A percentile compares a stretch with the other conserved stretches of the same genome.
Evolutionary conservation across 2,113 vertebrate genomes (phyloP).

Genomic region (Prionailurus bengalensis): DNA sequence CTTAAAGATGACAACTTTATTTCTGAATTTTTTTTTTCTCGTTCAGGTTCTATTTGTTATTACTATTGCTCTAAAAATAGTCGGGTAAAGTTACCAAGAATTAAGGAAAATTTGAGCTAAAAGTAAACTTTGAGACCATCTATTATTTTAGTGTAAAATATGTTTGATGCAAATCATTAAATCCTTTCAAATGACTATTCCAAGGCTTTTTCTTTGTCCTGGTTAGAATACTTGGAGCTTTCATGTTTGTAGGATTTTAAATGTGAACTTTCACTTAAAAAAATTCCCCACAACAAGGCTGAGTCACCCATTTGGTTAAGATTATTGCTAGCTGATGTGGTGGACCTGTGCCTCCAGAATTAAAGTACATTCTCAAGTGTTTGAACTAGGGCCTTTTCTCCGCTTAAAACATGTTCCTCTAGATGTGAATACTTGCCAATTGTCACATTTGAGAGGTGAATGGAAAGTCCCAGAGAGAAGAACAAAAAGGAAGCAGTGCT

Average conservation of each 20-base stretch:
- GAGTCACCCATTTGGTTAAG: constrained; percentile 20
- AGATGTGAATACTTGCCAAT: constrained; percentile 29
- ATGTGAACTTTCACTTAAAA: constrained; percentile 35
- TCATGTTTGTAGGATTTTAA: constrained; percentile 44
- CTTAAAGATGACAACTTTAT: constrained; percentile 52
- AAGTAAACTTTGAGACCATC: background rate
- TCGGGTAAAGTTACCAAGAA: constrained; percentile 25
- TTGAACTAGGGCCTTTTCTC: constrained; percentile 32
- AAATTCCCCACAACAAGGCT: background rate
- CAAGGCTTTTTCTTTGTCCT: constrained; percentile 35
- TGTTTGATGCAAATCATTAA: background rate
- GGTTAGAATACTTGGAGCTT: constrained; percentile 6
- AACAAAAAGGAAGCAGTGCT: background rate
- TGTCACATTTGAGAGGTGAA: constrained; percentile 22
- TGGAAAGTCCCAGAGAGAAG: constrained; percentile 46
- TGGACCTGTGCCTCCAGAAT: constrained; percentile 16
- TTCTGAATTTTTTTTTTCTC: constrained; percentile 51
- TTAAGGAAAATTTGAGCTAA: constrained; percentile 31
- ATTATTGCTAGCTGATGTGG: constrained; percentile 24
- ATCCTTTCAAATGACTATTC: background rate
- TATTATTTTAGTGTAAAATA: constrained; percentile 43
- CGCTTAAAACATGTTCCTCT: background rate
- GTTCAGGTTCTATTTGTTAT: constrained; percentile 61
- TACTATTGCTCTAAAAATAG: constrained; percentile 36
- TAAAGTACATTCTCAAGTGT: constrained; percentile 37